Evolutionary conservation across 1,140 invertebrate genomes (phyloP).

Genomic region (Diabrotica undecimpunctata): DNA sequence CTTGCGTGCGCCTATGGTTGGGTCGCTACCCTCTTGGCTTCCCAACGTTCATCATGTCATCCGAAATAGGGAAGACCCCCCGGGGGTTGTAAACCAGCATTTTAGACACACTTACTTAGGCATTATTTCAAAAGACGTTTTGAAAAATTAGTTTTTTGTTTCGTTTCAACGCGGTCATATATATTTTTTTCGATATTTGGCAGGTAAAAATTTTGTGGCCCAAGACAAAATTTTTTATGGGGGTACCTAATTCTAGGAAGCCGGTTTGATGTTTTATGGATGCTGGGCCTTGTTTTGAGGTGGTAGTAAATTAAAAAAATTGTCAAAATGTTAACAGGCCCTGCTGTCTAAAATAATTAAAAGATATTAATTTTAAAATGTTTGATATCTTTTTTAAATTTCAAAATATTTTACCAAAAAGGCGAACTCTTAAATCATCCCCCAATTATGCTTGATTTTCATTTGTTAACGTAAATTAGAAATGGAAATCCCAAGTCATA

Average conservation of each 20-base stretch:
- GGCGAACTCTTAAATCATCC: too few relatives aligned
- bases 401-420: too few relatives aligned
- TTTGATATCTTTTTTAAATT: too few relatives aligned
- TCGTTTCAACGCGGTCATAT: background rate
- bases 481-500: too few relatives aligned
- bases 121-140: background rate
- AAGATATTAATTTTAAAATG: too few relatives aligned
- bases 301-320: too few relatives aligned
- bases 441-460: too few relatives aligned
- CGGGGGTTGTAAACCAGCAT: background rate
- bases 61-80: background rate
- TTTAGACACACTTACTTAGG: background rate
- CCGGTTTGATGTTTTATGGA: too few relatives aligned
- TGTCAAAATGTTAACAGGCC: too few relatives aligned
- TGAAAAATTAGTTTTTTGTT: background rate
- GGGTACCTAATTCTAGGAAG: background rate
- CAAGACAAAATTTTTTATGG: background rate
- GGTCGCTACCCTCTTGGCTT: background rate
- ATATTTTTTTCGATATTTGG: constrained; percentile 1
- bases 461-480: too few relatives aligned
- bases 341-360: too few relatives aligned
- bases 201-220: background rate
- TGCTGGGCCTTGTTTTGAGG: too few relatives aligned
- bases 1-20: background rate
- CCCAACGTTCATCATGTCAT: constrained; percentile 1